phyloP scores from a whole-genome alignment of 2,797 vertebrate genomes.

The Phaenicophaeus curvirostris region DNA sequence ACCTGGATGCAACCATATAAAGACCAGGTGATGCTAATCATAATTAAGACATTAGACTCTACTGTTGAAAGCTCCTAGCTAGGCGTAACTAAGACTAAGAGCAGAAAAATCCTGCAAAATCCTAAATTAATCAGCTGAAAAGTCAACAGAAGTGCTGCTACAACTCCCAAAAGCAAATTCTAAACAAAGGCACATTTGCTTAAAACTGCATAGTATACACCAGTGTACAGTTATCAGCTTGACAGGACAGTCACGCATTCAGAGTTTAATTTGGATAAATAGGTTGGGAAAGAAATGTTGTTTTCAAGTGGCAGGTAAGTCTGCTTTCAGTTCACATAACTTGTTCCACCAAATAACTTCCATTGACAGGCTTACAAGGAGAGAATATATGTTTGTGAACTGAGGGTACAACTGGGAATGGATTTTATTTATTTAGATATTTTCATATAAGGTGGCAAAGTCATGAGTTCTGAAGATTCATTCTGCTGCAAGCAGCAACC shows the following conservation, averaged over 20 bases:
- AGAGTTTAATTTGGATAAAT: constrained; percentile 52
- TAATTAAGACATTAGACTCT: background rate
- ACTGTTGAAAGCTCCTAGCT: background rate
- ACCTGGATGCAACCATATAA: background rate
- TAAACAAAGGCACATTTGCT: constrained; percentile 13
- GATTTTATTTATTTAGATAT: constrained; percentile 54
- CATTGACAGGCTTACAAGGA: constrained; percentile 16
- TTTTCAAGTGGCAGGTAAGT: constrained; percentile 37
- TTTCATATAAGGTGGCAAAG: background rate
- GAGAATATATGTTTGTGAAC: constrained; percentile 32
- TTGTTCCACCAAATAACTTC: constrained; percentile 34
- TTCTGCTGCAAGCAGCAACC: background rate
- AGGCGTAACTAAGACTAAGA: background rate
- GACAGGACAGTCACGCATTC: constrained; percentile 9
- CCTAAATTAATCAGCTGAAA: constrained; percentile 22
- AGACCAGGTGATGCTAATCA: background rate
- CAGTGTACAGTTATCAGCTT: background rate
- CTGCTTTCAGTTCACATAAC: constrained; percentile 58
- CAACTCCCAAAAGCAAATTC: background rate
- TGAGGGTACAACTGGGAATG: background rate
- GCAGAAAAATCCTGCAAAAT: background rate
- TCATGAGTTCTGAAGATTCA: background rate
- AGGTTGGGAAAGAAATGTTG: constrained; percentile 21
- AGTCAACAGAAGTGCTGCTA: background rate
- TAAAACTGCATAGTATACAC: background rate